Conservation (phyloP, 2,113 vertebrate species). For the Dinomys branickii region DNA sequence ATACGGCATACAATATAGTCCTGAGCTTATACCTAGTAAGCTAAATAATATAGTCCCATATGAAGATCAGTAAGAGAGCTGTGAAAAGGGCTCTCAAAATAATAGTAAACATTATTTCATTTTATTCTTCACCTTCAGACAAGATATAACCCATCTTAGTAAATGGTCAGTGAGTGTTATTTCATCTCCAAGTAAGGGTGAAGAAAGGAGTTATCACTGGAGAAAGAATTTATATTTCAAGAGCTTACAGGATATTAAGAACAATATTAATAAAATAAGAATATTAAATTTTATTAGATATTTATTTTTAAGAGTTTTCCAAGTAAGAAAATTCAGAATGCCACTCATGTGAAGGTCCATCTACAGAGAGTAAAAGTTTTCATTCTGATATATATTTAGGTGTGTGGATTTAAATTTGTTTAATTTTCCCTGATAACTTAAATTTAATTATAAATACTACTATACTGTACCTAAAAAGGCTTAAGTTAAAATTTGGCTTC, state of each 20-base stretch:
- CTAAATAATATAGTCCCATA: neutral
- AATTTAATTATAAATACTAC: neutral
- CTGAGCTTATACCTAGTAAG: neutral
- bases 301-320: neutral
- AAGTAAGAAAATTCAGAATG: neutral
- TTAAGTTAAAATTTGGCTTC: neutral
- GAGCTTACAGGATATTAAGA: neutral
- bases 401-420: neutral
- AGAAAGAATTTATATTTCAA: neutral
- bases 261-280: neutral
- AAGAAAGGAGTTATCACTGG: neutral
- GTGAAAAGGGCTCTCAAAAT: conserved; percentile 11
- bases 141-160: neutral
- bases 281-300: neutral
- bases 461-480: neutral
- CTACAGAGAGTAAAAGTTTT: neutral
- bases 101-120: neutral
- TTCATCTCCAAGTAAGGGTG: neutral
- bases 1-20: neutral
- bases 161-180: neutral
- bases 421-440: neutral
- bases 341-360: neutral
- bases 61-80: neutral
- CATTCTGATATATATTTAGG: neutral
- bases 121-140: neutral